These are phyloP conservation scores for Podarcis siculus DNA, from an alignment of 2,797 vertebrate genomes.

Conservation along the genomic window DNA sequence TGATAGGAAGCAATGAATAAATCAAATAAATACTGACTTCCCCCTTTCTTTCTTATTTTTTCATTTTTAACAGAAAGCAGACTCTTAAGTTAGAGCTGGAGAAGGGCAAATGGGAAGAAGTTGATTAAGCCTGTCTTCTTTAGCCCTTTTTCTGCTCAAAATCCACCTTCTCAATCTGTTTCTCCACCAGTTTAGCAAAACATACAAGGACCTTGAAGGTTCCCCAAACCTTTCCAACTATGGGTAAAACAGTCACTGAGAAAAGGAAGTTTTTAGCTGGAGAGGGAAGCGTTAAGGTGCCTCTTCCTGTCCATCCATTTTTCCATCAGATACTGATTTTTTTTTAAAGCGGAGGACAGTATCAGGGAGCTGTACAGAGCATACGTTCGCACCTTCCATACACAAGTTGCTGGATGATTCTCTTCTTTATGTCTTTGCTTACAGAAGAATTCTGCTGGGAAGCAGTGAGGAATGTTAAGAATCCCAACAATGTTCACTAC, in stretches of 20 bases:
- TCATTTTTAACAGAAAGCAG: neutral
- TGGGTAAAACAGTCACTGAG: neutral
- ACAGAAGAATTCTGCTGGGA: neutral
- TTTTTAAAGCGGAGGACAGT: neutral
- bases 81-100: neutral
- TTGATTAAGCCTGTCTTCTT: neutral
- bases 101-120: neutral
- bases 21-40: no score
- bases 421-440: neutral
- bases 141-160: neutral
- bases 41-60: neutral
- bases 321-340: neutral
- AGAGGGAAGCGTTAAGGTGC: neutral
- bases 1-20: no score
- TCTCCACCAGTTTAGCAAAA: neutral
- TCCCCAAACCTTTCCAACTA: neutral
- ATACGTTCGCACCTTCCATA: neutral
- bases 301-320: no score
- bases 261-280: neutral
- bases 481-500: slow-evolving; percentile 21
- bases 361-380: neutral
- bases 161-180: neutral
- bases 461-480: slow-evolving; percentile 23
- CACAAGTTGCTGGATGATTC: neutral
- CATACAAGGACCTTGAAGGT: neutral